Base-by-base conservation (phyloP, 2,888 invertebrate species). In the Drosophila suboccidentalis region DNA sequence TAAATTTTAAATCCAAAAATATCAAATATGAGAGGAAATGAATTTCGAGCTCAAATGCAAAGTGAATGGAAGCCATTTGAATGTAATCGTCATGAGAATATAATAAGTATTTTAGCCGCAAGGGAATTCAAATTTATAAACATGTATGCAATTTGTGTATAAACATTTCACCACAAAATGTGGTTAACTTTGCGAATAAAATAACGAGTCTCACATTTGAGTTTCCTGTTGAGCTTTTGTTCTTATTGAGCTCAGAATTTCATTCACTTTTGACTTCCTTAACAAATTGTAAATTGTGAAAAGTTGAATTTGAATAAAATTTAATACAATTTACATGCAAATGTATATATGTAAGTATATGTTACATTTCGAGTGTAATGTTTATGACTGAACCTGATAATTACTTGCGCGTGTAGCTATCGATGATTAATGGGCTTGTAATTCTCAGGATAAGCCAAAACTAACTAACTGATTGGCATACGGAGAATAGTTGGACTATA, bases 401-500 rank as follows among this genome's bases (percentile, higher is more conserved):
- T 77, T 78, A 54, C n/a, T 36, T 50, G 70, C 75, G 79, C 66
- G 60, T 78, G 76, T 60, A 22, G 49, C 55, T 36, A 51, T 51
- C 46, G 19, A 13, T 78, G 60, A 78, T 66, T 74, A 66, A 77
- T 70, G 62, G 8, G 19, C 39, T 15, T 70, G 75, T 60, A 75
- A 73, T 61, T 47, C 41, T 46, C 61, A 68, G 78, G 69, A 65
- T 69, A 60, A 65, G 54, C 39, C 38, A 49, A 49, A 5, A 26
- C 26, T 5, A 3, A 29, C 29, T 29, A 29, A 41, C n/a, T 44
- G 63, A 69, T 69, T 78, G 61, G 8, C 58, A 19, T 43, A 32
- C 54, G 34, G 74, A 77, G 34, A 78, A 77, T 85, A 61, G 63
- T 66, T 82, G 19, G 43, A 51, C 44, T 47, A 66, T 59, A 54